phyloP scores from a whole-genome alignment of 1,140 invertebrate genomes.

The Cotesia chilonis region DNA sequence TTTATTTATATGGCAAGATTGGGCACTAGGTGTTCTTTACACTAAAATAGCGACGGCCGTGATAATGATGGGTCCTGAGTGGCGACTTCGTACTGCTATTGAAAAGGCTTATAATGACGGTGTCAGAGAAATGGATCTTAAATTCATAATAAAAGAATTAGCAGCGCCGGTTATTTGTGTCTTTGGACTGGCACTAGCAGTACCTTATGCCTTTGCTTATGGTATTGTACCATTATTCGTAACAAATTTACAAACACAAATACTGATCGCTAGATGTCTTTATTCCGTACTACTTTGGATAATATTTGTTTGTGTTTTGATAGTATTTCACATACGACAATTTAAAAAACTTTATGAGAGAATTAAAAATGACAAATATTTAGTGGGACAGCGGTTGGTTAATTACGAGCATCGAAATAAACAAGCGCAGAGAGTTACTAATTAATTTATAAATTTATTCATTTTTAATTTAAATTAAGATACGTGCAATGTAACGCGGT shows the following conservation, averaged over 20 bases:
- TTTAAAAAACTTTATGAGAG: slow-evolving; percentile 95
- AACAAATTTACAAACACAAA: slow-evolving; percentile 75
- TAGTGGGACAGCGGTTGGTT: slow-evolving; percentile 92
- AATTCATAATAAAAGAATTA: slow-evolving; percentile 84
- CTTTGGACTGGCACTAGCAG: slow-evolving; percentile 85
- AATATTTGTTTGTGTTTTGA: slow-evolving; percentile 73
- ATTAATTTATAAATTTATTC: slow-evolving; percentile 47
- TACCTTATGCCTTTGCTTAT: slow-evolving; percentile 90
- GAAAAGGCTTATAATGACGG: slow-evolving; percentile 92
- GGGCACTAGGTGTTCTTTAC: slow-evolving; percentile 95
- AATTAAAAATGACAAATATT: slow-evolving; percentile 99
- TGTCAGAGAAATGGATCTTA: slow-evolving; percentile 89
- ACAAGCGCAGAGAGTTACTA: slow-evolving; percentile 52
- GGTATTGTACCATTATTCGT: slow-evolving; percentile 84
- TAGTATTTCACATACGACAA: slow-evolving; percentile 86
- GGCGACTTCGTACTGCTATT: slow-evolving; percentile 88
- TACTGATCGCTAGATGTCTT: slow-evolving; percentile 84
- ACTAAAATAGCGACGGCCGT: slow-evolving; percentile 98
- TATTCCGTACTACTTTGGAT: slow-evolving; percentile 89
- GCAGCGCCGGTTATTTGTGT: slow-evolving; percentile 89
- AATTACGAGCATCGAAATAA: slow-evolving; percentile 90
- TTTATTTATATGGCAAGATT: slow-evolving; percentile 95
- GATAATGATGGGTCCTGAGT: slow-evolving; percentile 97
- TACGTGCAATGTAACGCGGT: slow-evolving; percentile 2
- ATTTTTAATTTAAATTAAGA: slow-evolving; percentile 17